Base-by-base conservation (phyloP, 2,797 vertebrate species). In the Eleutherodactylus coqui region DNA sequence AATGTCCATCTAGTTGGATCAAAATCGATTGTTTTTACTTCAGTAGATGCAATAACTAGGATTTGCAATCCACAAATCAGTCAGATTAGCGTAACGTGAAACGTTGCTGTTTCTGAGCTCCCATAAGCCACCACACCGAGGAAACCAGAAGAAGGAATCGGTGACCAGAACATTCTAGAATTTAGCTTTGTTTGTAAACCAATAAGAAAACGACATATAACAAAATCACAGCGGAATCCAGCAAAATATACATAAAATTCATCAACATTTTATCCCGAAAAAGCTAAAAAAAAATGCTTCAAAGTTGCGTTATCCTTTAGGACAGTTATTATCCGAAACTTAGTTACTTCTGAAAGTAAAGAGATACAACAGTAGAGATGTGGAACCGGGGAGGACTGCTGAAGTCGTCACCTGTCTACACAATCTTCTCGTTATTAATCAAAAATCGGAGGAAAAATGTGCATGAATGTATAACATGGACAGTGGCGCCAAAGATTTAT, bases 351-450 rank as follows among this genome's bases (percentile, higher is more conserved):
- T 49, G 21, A 67, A 49, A 51, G 45, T 24, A 72, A 70, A 45
- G 4, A 60, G 67, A 47, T 58, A 38, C 72, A 32, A 51, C 24
- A 47, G 34, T 17, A 29, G 27, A 53, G 53, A 80, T 27, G 19
- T 53, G 16, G 43, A 80, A 75, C 69, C 14, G 36, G 53, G 53
- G 24, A 73, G 27, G n/a, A 43, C 49, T 60, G 81, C 45, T 79
- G 62, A 84, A 84, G 43, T 60, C 55, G 67, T 81, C 82, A 84
- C 47, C 86, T 87, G 34, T 82, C 75, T 43, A 16, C 77, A 55
- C 86, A 81, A 81, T 87, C 70, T 62, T 10, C n/a, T 75, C 79
- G 81, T 78, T 76, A 87, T 87, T 85, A 81, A 84, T 87, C 82
- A 87, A 87, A 75, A 34, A 32, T 32, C 9, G 53, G 14, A 16